phyloP scores from a whole-genome alignment of 2,888 invertebrate genomes.

The Synanthedon formicaeformis region DNA sequence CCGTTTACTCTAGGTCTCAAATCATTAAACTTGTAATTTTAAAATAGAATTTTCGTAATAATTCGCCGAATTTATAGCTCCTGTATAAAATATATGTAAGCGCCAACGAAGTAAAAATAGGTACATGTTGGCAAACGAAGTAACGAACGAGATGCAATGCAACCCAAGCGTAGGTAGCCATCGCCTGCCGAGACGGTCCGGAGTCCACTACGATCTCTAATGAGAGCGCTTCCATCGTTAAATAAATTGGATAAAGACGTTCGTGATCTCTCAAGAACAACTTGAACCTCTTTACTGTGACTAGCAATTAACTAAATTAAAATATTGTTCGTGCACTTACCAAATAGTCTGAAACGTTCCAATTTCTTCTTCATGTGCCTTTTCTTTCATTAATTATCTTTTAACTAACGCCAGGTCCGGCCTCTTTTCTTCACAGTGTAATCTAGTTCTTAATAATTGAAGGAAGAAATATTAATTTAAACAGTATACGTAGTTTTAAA shows the following conservation, averaged over 20 bases:
- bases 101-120: too few relatives aligned
- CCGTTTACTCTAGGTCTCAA: too few relatives aligned
- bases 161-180: conserved; percentile 33
- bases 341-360: conserved; percentile 44
- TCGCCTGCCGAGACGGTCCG: conserved; percentile 17
- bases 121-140: conserved; percentile 9
- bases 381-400: conserved; percentile 34
- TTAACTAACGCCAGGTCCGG: conserved; percentile 17
- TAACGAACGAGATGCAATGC: conserved; percentile 44
- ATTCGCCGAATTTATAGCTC: too few relatives aligned
- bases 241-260: conserved; percentile 71
- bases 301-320: conserved; percentile 70
- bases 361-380: conserved; percentile 30
- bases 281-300: conserved; percentile 63
- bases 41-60: too few relatives aligned
- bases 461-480: not conserved
- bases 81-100: too few relatives aligned
- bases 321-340: conserved; percentile 63
- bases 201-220: conserved; percentile 56
- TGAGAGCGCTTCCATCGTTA: conserved; percentile 66
- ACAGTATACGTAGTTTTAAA: not conserved
- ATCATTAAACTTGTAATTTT: too few relatives aligned
- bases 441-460: conserved; percentile 3
- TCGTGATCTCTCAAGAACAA: conserved; percentile 67
- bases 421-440: conserved; percentile 10